Conservation (phyloP, 2,113 vertebrate species). For the Tupaia chinensis region DNA sequence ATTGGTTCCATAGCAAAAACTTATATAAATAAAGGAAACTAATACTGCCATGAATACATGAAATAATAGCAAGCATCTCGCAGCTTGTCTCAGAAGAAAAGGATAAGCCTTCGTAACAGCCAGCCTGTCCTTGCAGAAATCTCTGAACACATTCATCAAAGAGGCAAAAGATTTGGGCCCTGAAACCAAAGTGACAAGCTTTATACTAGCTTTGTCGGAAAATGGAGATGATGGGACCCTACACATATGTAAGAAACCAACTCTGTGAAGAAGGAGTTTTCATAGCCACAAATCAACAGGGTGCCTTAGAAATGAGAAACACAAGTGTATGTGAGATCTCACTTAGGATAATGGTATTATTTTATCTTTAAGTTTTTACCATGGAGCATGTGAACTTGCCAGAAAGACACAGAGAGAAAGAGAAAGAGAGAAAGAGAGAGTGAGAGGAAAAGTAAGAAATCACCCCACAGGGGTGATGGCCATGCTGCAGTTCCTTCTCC, state of each 20-base stretch:
- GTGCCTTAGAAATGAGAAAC: not conserved
- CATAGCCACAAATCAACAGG: not conserved
- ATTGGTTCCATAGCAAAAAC: too few species aligned
- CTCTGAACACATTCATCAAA: not conserved
- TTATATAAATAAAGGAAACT: not conserved
- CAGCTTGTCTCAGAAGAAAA: not conserved
- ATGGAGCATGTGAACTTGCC: too few species aligned
- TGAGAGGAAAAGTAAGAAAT: too few species aligned
- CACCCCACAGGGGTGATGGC: too few species aligned
- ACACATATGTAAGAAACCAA: not conserved
- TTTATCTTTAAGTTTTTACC: too few species aligned
- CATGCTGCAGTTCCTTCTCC: too few species aligned
- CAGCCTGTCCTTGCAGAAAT: not conserved
- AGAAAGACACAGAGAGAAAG: too few species aligned
- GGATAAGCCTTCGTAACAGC: not conserved
- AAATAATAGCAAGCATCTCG: not conserved
- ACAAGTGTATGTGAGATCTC: not conserved
- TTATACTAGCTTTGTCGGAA: too few species aligned
- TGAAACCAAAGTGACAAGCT: too few species aligned
- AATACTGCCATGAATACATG: not conserved
- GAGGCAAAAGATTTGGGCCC: not conserved
- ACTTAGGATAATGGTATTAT: not conserved
- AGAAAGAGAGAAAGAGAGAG: too few species aligned
- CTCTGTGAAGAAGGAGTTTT: not conserved
- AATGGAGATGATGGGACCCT: rapidly evolving